Percentiles rank a stretch among this genome's conserved stretches.
Evolutionary conservation across 2,113 vertebrate genomes (phyloP).

Genomic region (Nannospalax galili): DNA sequence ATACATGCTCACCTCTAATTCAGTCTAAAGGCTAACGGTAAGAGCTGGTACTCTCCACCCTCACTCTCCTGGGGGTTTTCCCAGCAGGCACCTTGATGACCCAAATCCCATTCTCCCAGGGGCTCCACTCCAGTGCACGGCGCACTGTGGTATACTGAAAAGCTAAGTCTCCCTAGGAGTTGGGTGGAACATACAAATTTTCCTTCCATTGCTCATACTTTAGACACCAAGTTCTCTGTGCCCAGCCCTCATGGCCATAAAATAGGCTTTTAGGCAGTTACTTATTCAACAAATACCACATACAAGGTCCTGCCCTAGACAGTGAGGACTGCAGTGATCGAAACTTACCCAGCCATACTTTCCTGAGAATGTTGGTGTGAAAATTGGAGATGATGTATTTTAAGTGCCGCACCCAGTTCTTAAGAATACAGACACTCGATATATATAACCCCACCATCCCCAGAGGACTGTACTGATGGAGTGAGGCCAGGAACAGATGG

Average conservation of each 20-base stretch:
- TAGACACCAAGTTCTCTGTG: neutral
- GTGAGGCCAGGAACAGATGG: neutral
- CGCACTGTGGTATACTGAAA: neutral
- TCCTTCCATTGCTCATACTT: neutral
- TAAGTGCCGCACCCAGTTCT: neutral
- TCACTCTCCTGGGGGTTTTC: neutral
- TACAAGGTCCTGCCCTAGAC: neutral
- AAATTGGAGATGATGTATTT: neutral
- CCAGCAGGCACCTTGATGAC: neutral
- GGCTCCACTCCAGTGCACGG: fast-evolving
- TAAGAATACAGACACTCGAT: neutral
- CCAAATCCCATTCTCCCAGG: neutral
- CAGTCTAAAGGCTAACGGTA: neutral
- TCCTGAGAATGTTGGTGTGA: neutral
- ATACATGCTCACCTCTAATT: neutral
- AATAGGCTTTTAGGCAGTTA: neutral
- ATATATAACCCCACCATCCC: neutral
- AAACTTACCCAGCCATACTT: neutral
- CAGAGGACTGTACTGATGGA: neutral
- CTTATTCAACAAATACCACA: neutral
- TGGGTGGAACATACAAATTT: neutral
- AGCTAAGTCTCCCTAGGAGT: neutral
- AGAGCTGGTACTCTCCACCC: neutral
- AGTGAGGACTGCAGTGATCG: neutral
- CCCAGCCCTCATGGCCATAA: neutral